Conservation (phyloP, 2,113 vertebrate species). For the Phasianus colchicus region DNA sequence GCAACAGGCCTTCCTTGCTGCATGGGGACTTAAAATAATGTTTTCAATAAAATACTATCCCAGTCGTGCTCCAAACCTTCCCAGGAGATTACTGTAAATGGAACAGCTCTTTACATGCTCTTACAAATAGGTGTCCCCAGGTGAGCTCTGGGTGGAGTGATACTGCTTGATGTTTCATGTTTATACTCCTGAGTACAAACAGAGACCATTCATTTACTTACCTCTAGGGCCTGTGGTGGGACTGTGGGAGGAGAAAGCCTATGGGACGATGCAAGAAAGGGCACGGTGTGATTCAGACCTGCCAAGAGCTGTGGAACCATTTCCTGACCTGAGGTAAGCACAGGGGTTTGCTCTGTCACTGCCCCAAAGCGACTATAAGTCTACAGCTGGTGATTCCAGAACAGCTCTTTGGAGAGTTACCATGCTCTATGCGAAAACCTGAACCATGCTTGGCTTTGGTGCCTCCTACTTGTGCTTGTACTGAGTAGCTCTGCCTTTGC, state of each 20-base stretch:
- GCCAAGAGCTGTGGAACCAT: not conserved
- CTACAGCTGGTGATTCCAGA: not conserved
- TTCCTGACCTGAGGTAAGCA: not conserved
- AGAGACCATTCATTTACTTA: not conserved
- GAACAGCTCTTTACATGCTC: not conserved
- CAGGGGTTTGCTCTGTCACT: not conserved
- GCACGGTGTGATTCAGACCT: not conserved
- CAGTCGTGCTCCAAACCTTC: not conserved
- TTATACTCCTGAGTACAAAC: not conserved
- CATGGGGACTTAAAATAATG: not conserved
- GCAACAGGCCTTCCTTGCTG: not conserved
- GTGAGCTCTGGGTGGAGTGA: not conserved
- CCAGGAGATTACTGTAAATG: not conserved
- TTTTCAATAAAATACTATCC: not conserved
- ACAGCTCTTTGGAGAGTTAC: not conserved
- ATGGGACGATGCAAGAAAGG: not conserved
- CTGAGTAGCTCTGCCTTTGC: not conserved
- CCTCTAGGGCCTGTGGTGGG: not conserved
- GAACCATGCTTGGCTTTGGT: not conserved
- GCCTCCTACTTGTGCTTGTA: not conserved
- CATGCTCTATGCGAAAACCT: not conserved
- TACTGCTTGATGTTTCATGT: not conserved
- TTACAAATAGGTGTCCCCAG: not conserved
- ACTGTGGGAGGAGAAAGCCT: not conserved
- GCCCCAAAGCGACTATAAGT: not conserved